Evolutionary conservation across 2,888 invertebrate genomes (phyloP).

Genomic region (Petrolisthes manimaculis): DNA sequence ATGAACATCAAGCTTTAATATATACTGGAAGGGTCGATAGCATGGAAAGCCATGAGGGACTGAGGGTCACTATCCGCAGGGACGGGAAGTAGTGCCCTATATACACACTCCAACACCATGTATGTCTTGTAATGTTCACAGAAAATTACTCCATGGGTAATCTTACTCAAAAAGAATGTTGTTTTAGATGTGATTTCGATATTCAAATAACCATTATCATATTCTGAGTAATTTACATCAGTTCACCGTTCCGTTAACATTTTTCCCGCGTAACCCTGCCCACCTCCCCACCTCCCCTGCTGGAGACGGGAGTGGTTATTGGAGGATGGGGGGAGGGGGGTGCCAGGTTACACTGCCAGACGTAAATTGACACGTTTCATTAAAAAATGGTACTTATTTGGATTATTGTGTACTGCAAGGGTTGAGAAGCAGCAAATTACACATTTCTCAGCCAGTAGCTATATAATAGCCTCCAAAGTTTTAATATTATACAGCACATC

Average conservation of each 20-base stretch:
- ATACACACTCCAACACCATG: background rate
- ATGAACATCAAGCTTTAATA: background rate
- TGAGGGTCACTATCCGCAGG: background rate
- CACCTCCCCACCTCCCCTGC: background rate
- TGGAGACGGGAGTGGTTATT: background rate
- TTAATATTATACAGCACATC: background rate
- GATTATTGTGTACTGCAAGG: too few relatives aligned
- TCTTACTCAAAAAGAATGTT: too few relatives aligned
- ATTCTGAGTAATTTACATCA: constrained; percentile 6
- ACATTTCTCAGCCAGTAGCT: too few relatives aligned
- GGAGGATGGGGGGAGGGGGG: background rate
- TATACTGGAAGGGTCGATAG: constrained; percentile 14
- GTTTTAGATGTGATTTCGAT: background rate
- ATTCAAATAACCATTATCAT: background rate
- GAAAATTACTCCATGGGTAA: background rate
- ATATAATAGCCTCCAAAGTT: background rate
- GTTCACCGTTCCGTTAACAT: constrained; percentile 24
- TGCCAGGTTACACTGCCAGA: background rate
- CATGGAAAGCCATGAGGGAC: background rate
- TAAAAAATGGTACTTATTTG: background rate
- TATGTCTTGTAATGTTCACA: background rate
- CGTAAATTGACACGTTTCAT: background rate
- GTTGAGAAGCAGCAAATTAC: too few relatives aligned
- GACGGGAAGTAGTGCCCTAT: constrained; percentile 24
- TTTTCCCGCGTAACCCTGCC: background rate